Evolutionary conservation across 2,888 invertebrate species (phyloP), one percentile per base, ranked within the genome.

Genomic region (Chrysomela aeneicollis): DNA sequence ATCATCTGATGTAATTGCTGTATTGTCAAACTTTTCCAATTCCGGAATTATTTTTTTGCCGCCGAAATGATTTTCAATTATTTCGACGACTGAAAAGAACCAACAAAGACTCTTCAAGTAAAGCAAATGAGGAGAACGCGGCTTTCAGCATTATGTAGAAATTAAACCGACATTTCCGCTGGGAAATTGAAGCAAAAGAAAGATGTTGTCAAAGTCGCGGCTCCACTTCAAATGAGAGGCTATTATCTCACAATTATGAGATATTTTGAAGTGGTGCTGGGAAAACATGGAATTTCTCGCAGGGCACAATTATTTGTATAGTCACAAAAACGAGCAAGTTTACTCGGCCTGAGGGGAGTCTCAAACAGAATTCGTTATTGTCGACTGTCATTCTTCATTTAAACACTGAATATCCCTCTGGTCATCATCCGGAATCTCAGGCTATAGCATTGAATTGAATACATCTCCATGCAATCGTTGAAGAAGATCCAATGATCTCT

Each of bases 1-100:
- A 65, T 61, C 60, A 68, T 62, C 26, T 63, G 63, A 65, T 68
- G 60, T 58, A 63, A 65, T 60, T 65, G 68, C 51, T 62, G 62
- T 64, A 57, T 59, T 58, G 18, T 37, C n/a, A 17, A 55, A 42
- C 42, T 65, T 68, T 63, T 59, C 55, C 59, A 68, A 59, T 68
- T 65, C 63, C 51, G 49, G 58, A 46, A 63, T 62, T 61, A 53
- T 63, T 52, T 64, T 58, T 61, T 53, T 49, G 53, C 46, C 59
- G 35, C 35, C 54, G 59, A 63, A 63, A 64, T 63, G 61, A 59
- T 63, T 65, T 68, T 65, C 61, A 68, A 68, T 68, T 64, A 68
- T 64, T 58, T 58, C 49, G 61, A 53, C 63, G 63, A 55, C 47
- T 63, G 68, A 61, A 68, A 68, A 63, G 61, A 65, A 60, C 58